Conservation (phyloP, 2,797 vertebrate genomes). For the Pipistrellus kuhlii region DNA sequence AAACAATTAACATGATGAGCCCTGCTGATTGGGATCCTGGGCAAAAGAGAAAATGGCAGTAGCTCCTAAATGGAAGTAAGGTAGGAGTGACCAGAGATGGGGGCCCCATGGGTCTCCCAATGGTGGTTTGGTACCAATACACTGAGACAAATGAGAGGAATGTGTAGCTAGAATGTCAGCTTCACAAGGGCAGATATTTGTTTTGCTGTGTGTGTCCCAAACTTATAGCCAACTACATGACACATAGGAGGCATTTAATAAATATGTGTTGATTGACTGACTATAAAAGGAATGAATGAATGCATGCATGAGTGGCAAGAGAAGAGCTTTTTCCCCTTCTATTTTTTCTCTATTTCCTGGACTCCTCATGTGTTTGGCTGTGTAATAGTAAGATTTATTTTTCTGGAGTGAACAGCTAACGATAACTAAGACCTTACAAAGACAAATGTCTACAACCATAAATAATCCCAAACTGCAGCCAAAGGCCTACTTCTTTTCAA, state of each 20-base stretch:
- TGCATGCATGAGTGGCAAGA: background rate
- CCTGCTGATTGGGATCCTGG: background rate
- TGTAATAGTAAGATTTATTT: background rate
- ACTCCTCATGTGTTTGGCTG: background rate
- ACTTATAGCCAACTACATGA: background rate
- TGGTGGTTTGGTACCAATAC: background rate
- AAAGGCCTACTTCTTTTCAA: conserved; percentile 32
- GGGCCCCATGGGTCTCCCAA: background rate
- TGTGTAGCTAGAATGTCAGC: background rate
- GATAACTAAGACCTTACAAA: conserved; percentile 36
- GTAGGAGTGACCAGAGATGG: background rate
- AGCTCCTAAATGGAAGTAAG: background rate
- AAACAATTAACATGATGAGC: background rate
- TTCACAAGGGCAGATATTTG: background rate
- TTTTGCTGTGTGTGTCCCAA: background rate
- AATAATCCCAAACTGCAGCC: conserved; percentile 6
- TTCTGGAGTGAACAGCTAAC: background rate
- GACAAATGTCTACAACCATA: conserved; percentile 8
- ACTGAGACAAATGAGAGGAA: background rate
- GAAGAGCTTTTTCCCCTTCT: background rate
- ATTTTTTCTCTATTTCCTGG: background rate
- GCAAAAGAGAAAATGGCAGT: background rate
- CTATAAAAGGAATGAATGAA: background rate
- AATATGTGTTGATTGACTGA: background rate
- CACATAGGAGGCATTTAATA: background rate